Evolutionary conservation across 2,797 vertebrate genomes (phyloP).

Genomic region (Gobio occitaniae): DNA sequence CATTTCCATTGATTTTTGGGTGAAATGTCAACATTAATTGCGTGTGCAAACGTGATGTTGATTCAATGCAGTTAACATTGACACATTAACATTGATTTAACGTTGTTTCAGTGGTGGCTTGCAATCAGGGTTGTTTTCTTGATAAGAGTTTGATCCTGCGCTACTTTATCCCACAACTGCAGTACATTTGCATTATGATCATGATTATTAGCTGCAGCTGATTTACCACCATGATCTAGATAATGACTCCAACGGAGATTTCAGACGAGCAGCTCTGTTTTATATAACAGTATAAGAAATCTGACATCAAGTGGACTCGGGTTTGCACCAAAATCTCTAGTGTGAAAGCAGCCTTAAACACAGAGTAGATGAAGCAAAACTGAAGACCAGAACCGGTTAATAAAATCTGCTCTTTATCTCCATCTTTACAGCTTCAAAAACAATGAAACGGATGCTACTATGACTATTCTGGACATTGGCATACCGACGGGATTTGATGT

Average conservation of each 20-base stretch:
- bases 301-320: accelerated
- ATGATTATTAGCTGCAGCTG: not conserved
- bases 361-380: not conserved
- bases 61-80: no score
- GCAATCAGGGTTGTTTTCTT: no score
- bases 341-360: not conserved
- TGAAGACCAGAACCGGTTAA: not conserved
- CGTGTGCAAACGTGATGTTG: no score
- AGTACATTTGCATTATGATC: not conserved
- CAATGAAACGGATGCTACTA: conserved; percentile 68
- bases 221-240: not conserved
- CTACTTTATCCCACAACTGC: no score
- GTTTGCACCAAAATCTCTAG: not conserved
- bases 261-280: accelerated
- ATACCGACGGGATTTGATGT: conserved; percentile 83
- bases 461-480: conserved; percentile 86
- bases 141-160: no score
- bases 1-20: no score
- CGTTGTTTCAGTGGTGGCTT: no score
- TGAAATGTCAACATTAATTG: no score
- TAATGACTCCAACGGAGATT: not conserved
- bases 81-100: no score
- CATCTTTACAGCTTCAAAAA: conserved; percentile 68
- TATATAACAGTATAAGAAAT: not conserved
- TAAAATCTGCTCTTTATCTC: not conserved